phyloP scores from a whole-genome alignment of 2,113 vertebrate species.

The Sylvicapra grimmia region DNA sequence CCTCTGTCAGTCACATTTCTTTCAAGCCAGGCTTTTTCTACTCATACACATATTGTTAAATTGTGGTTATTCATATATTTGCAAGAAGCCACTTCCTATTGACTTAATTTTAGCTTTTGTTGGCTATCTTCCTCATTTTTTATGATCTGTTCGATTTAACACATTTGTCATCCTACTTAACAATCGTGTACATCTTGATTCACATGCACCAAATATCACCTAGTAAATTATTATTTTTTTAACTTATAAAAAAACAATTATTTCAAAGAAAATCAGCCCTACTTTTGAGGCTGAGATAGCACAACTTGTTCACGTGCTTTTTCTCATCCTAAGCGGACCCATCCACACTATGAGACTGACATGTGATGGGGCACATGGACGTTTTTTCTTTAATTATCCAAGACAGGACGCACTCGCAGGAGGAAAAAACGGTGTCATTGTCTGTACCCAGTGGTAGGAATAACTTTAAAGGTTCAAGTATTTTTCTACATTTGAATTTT shows the following conservation, averaged over 20 bases:
- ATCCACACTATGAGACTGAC: neutral
- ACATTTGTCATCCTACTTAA: neutral
- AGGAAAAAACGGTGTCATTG: neutral
- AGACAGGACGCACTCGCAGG: neutral
- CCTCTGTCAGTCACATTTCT: neutral
- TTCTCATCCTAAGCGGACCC: neutral
- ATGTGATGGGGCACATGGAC: neutral
- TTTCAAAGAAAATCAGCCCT: neutral
- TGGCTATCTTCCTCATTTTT: neutral
- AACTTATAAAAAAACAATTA: neutral
- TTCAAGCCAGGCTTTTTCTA: neutral
- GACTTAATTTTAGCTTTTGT: neutral
- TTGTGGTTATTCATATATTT: neutral
- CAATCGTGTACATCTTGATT: neutral
- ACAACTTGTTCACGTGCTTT: neutral
- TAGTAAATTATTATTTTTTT: neutral
- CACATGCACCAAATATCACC: neutral
- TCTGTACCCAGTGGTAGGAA: neutral
- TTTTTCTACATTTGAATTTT: neutral
- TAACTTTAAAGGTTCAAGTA: neutral
- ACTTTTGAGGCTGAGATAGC: neutral
- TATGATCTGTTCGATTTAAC: neutral
- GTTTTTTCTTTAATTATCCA: neutral
- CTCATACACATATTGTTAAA: neutral
- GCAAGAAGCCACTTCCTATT: neutral